Evolutionary conservation across 2,797 vertebrate genomes (phyloP).

Genomic region (Pipistrellus pipistrellus): DNA sequence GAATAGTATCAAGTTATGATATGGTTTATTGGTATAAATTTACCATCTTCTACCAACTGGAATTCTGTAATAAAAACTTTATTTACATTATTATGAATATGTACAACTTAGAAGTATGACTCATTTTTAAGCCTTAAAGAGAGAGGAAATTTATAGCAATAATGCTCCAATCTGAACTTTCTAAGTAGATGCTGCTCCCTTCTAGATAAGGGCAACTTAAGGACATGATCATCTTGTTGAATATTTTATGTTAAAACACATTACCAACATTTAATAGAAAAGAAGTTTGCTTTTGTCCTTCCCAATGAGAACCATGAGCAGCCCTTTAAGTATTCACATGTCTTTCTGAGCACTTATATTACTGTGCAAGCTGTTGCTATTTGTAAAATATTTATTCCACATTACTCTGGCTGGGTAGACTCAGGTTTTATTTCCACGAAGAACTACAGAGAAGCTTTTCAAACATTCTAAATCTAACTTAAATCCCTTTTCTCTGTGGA

Average conservation of each 20-base stretch:
- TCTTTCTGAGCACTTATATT: neutral
- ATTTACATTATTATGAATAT: conserved; percentile 47
- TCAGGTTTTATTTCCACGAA: conserved; percentile 68
- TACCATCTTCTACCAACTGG: neutral
- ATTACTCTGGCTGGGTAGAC: conserved; percentile 52
- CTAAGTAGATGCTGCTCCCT: neutral
- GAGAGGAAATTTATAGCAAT: neutral
- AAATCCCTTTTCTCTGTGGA: conserved; percentile 70
- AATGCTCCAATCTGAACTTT: conserved; percentile 24
- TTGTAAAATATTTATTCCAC: conserved; percentile 80
- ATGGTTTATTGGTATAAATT: neutral
- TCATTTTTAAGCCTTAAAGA: conserved; percentile 46
- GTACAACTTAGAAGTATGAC: conserved; percentile 32
- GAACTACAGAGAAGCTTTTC: conserved; percentile 67
- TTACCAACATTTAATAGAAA: conserved; percentile 54
- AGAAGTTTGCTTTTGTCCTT: conserved; percentile 43
- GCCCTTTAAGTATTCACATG: neutral
- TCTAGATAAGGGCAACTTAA: conserved; percentile 41
- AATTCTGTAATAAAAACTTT: conserved; percentile 59
- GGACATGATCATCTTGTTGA: conserved; percentile 25
- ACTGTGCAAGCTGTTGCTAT: conserved; percentile 68
- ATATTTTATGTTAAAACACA: conserved; percentile 73
- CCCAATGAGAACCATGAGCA: conserved; percentile 55
- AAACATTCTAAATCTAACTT: conserved; percentile 68
- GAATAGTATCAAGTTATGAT: conserved; percentile 2